Evolutionary conservation across 2,888 invertebrate species (phyloP), one percentile per base, ranked within the genome.

Genomic region (Drepanosiphum platanoidis): DNA sequence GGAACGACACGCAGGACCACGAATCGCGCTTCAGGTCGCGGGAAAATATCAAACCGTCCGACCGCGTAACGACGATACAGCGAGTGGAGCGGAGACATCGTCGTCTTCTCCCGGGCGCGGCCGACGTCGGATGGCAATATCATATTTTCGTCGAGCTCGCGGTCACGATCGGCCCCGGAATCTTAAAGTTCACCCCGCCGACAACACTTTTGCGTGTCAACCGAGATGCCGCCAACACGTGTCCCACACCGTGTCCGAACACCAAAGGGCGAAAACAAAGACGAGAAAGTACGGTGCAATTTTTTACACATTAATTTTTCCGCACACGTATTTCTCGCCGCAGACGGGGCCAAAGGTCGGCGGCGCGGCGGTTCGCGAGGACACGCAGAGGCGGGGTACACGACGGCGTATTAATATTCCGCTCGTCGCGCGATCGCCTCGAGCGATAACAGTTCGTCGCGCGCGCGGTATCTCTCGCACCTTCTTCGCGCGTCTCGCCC

Each of bases 281-380:
- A 32, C 8, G 68, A 61, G 64, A 68, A 70, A 71, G 58, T 27
- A 61, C 39, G 3, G 9, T 15, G 72, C 15, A 61, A 80, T 61
- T 82, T 81, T 80, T 72, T 42, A 8, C 32, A 13, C 36, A 72
- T 82, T 72, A n/a, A 42, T 72, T 61, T 81, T 82, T 82, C 81
- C 61, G 32, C 15, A n/a, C 81, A 72, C 81, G 61, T 72, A 72
- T 15, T 32, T n/a, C 1, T 22, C 61, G 27, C 15, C 22, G 77
- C 11, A 13, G 13, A 3, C 11, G 46, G 46, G 13, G 46, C n/a
- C 15, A 46, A 4, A n/a, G 11, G 46, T 64, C 11, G 11, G 8
- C 27, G 36, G 2, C 15, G 32, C 34, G 9, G 11, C 32, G 3
- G 3, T 18, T 3, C 3, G 13, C n/a, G 27, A 22, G 22, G 15